phyloP scores from a whole-genome alignment of 2,113 vertebrate species.

The Loxodonta africana region DNA sequence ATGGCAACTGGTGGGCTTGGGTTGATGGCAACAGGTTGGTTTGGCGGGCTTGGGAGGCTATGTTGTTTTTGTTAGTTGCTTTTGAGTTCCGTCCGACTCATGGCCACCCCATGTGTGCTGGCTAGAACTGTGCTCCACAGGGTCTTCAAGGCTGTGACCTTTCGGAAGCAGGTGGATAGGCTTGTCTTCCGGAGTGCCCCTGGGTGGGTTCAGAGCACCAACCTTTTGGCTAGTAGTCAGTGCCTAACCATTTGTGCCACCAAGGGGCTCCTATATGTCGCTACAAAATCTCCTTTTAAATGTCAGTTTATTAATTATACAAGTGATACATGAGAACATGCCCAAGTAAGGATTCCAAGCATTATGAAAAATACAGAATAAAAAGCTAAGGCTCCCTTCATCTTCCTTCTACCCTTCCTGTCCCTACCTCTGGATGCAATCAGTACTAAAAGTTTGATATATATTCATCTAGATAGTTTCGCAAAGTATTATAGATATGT shows the following conservation, averaged over 20 bases:
- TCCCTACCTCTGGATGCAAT: not conserved
- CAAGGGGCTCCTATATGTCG: not conserved
- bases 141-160: no score
- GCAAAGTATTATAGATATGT: not conserved
- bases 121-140: no score
- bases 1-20: not conserved
- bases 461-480: not conserved
- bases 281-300: not conserved
- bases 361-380: not conserved
- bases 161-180: no score
- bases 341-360: not conserved
- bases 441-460: not conserved
- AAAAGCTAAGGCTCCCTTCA: not conserved
- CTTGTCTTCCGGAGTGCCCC: no score
- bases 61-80: no score
- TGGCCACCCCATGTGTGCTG: no score
- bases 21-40: no score
- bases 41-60: not conserved
- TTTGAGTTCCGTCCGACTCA: no score
- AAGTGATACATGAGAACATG: not conserved
- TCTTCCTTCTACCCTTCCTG: no score
- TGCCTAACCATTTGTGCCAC: no score
- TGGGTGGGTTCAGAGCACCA: no score
- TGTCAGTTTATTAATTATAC: not conserved
- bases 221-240: no score